Evolutionary conservation across 2,888 invertebrate species (phyloP), one percentile per base, ranked within the genome.

Genomic region (Biston betularia): DNA sequence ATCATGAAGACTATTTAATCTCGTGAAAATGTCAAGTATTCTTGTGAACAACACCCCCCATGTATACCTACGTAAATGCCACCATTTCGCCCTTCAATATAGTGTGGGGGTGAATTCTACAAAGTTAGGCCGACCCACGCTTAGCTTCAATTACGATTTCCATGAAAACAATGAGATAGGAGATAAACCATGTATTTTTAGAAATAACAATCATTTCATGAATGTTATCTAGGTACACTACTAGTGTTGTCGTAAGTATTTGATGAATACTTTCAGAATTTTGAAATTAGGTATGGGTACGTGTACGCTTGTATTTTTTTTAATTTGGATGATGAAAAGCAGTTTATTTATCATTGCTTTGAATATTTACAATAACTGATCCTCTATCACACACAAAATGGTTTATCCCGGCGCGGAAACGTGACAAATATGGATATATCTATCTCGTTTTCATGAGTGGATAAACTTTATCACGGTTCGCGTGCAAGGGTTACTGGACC

Each of bases 51-150:
- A 76, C 74, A 82, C 88, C 87, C 83, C 81, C 86, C n/a, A n/a
- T n/a, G n/a, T n/a, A 75, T 80, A 75, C 79, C 78, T 83, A 69
- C 77, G 79, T 77, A 86, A 88, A 88, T 85, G 84, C 79, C 87
- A 83, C 78, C 81, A 84, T 77, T 80, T 79, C 76, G 81, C 80
- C 84, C 84, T 86, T 85, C 80, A 78, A 76, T 83, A 81, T 64
- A 82, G 81, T 83, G 83, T 82, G 83, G 85, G 84, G 69, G 71
- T 73, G 68, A 78, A 77, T 82, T 77, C 74, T 71, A 79, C 78
- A 73, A 75, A 79, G 72, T 73, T 74, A 75, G 73, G 72, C 70
- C 80, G 66, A 72, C 85, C 72, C 74, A 80, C 79, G 73, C 76
- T 57, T 69, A 75, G 78, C 77, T 76, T 77, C 76, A 74, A 77